These are phyloP conservation scores for Panthera tigris DNA, from an alignment of 2,113 vertebrate species.

Conservation along the genomic window DNA sequence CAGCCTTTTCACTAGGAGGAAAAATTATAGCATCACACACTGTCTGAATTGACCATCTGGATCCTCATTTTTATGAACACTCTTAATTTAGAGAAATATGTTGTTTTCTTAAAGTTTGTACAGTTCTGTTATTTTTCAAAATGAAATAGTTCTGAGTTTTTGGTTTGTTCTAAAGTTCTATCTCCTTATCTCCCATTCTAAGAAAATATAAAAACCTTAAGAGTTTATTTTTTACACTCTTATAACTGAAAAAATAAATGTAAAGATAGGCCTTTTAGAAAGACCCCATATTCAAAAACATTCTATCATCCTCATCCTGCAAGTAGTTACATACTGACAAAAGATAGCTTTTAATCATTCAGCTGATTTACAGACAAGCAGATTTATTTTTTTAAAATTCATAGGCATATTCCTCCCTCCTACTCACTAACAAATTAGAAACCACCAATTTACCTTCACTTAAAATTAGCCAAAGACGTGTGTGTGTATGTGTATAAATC, in stretches of 20 bases:
- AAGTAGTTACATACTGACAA: neutral
- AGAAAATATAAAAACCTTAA: constrained; percentile 35
- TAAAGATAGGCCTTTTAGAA: neutral
- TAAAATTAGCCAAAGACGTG: constrained; percentile 20
- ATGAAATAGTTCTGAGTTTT: constrained; percentile 52
- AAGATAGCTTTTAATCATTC: constrained; percentile 22
- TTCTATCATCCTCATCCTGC: neutral
- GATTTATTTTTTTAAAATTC: neutral
- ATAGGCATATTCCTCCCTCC: neutral
- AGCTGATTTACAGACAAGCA: neutral
- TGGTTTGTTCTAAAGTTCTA: constrained; percentile 47
- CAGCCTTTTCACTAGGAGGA: constrained; percentile 91
- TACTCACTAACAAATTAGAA: constrained; percentile 17
- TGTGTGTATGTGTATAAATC: neutral
- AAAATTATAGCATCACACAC: constrained; percentile 81
- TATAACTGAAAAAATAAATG: neutral
- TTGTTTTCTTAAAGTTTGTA: constrained; percentile 68
- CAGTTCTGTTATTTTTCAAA: constrained; percentile 56
- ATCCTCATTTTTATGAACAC: constrained; percentile 76
- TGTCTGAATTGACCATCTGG: constrained; percentile 85
- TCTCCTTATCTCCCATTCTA: neutral
- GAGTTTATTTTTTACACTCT: constrained; percentile 44
- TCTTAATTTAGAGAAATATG: constrained; percentile 77
- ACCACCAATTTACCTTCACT: neutral
- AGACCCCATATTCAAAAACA: constrained; percentile 1